These are phyloP conservation scores for Melanerpes aurifrons DNA, from an alignment of 2,113 vertebrate species.

Conservation along the genomic window DNA sequence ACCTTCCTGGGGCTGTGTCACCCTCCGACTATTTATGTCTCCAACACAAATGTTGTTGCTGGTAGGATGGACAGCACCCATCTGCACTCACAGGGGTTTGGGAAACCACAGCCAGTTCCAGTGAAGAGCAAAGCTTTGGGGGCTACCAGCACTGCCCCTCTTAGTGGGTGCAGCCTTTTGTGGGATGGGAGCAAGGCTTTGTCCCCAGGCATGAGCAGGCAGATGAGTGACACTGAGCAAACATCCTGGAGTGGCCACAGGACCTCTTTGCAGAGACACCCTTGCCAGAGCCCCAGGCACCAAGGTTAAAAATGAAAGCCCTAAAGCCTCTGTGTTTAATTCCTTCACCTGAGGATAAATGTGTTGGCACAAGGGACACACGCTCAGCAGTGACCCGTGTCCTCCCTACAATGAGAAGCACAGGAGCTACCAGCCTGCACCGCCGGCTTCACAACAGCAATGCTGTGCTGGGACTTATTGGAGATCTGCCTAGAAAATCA, in stretches of 20 bases:
- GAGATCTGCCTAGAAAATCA: conserved; percentile 76
- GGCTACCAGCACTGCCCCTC: accelerated
- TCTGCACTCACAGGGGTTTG: background rate
- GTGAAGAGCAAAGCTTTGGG: background rate
- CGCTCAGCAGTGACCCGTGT: accelerated
- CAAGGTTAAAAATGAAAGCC: background rate
- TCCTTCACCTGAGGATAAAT: background rate
- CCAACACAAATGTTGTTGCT: accelerated
- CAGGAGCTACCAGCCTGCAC: background rate
- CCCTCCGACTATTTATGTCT: background rate
- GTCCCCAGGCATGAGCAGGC: background rate
- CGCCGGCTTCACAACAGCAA: background rate
- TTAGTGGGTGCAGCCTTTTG: accelerated
- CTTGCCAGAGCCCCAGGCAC: background rate
- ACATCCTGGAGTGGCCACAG: accelerated
- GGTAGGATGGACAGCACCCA: accelerated
- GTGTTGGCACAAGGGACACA: background rate
- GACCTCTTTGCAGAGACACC: background rate
- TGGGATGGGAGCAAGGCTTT: background rate
- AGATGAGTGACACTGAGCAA: background rate
- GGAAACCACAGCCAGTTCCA: accelerated
- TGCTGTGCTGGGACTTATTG: conserved; percentile 50
- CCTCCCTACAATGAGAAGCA: background rate
- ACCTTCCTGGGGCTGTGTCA: background rate
- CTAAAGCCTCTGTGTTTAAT: accelerated